A percentile compares a stretch with the other conserved stretches of the same genome.
Conservation (phyloP, 2,797 vertebrate species). For the Kryptopterus vitreolus region DNA sequence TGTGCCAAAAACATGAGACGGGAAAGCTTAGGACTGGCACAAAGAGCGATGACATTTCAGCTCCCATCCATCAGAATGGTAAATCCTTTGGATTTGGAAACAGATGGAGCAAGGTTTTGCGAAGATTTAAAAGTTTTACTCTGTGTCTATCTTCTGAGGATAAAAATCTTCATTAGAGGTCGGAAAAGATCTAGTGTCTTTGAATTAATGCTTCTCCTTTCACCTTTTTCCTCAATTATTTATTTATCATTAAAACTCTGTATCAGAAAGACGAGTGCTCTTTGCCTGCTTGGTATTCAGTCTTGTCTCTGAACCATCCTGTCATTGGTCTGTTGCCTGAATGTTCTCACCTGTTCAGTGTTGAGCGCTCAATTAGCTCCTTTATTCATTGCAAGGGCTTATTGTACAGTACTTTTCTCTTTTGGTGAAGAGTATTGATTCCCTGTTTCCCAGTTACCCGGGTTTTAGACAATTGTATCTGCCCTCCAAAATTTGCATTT, state of each 20-base stretch:
- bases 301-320: background rate
- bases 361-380: no score
- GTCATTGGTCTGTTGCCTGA: background rate
- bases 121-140: conserved; percentile 40
- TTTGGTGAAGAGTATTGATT: background rate
- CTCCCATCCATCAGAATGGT: conserved; percentile 49
- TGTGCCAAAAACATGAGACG: conserved; percentile 46
- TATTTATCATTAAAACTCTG: background rate
- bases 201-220: background rate
- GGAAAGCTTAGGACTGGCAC: conserved; percentile 38
- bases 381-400: background rate
- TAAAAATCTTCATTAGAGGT: conserved; percentile 27
- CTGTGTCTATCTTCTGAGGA: conserved; percentile 23
- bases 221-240: background rate
- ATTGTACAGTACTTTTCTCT: background rate
- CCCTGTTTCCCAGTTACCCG: background rate
- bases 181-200: background rate
- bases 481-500: background rate
- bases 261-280: background rate
- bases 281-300: background rate
- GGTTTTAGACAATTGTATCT: background rate
- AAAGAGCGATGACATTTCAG: conserved; percentile 49
- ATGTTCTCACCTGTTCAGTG: no score
- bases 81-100: conserved; percentile 57
- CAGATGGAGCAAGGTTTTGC: conserved; percentile 51